Evolutionary conservation across 2,797 vertebrate genomes (phyloP).

Genomic region (Gambusia yucatana): DNA sequence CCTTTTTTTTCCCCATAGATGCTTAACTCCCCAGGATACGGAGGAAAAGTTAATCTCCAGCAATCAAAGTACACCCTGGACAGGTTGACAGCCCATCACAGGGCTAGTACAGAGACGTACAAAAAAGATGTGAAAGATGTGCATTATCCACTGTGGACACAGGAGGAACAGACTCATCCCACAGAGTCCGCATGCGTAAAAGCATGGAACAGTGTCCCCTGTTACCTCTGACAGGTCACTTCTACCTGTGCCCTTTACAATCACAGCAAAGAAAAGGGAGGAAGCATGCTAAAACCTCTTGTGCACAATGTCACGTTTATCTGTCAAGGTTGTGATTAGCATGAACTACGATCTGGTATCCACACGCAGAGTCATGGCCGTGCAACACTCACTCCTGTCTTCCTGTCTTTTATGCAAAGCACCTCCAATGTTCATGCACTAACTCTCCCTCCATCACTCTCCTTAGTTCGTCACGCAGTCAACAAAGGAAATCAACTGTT

Average conservation of each 20-base stretch:
- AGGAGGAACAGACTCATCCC: constrained; percentile 45
- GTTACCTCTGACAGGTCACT: constrained; percentile 61
- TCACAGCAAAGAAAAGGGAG: constrained; percentile 43
- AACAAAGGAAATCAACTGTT: constrained; percentile 76
- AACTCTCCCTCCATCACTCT: constrained; percentile 36
- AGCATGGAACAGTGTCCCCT: constrained; percentile 37
- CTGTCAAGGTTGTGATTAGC: constrained; percentile 75
- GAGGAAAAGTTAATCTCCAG: not conserved
- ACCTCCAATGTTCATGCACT: constrained; percentile 12
- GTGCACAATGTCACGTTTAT: constrained; percentile 74
- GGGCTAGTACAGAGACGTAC: not conserved
- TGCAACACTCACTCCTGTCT: constrained; percentile 21
- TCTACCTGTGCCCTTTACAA: constrained; percentile 62
- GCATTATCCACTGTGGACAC: constrained; percentile 68
- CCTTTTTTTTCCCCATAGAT: too few species aligned
- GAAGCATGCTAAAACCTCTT: constrained; percentile 62
- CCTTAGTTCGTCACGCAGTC: constrained; percentile 59
- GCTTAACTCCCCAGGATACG: not conserved
- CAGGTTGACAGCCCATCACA: not conserved
- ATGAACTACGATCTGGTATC: constrained; percentile 73
- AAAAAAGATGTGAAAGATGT: constrained; percentile 44
- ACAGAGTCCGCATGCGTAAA: constrained; percentile 40
- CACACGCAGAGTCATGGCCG: constrained; percentile 20
- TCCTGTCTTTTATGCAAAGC: constrained; percentile 28
- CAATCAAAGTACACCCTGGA: not conserved